A percentile compares a stretch with the other conserved stretches of the same genome.
Evolutionary conservation across 2,113 vertebrate species (phyloP).

Genomic region (Campylomormyrus numenius): DNA sequence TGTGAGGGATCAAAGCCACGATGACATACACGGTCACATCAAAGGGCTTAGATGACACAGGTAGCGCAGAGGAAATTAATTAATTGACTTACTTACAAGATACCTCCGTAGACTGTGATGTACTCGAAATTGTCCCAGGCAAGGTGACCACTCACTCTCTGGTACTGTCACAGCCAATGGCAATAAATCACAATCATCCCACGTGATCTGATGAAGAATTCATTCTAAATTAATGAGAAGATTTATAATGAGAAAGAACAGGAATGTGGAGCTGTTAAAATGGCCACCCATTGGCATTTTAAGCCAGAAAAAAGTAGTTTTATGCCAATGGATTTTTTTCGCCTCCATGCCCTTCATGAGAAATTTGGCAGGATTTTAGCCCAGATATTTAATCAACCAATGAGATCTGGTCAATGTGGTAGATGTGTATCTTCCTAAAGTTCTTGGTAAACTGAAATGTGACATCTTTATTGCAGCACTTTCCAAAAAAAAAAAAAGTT

Average conservation of each 20-base stretch:
- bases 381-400: not conserved
- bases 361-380: not conserved
- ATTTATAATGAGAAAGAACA: not conserved
- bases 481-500: not conserved
- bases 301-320: not conserved
- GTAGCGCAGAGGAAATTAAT: slow-evolving; percentile 63
- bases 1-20: slow-evolving; percentile 50
- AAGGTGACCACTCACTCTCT: not conserved
- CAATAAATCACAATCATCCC: not conserved
- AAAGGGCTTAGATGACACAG: slow-evolving; percentile 37
- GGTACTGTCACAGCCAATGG: not conserved
- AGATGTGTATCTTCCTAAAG: not conserved
- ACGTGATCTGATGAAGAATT: not conserved
- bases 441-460: not conserved
- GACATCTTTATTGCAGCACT: not conserved
- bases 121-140: not conserved
- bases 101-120: not conserved
- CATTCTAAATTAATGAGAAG: not conserved
- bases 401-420: not conserved
- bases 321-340: not conserved
- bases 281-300: not conserved
- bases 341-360: not conserved
- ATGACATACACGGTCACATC: slow-evolving; percentile 49
- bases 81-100: slow-evolving; percentile 64
- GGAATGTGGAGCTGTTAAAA: not conserved